Base-by-base conservation (phyloP, 2,797 vertebrate genomes). In the Peromyscus nudipes region DNA sequence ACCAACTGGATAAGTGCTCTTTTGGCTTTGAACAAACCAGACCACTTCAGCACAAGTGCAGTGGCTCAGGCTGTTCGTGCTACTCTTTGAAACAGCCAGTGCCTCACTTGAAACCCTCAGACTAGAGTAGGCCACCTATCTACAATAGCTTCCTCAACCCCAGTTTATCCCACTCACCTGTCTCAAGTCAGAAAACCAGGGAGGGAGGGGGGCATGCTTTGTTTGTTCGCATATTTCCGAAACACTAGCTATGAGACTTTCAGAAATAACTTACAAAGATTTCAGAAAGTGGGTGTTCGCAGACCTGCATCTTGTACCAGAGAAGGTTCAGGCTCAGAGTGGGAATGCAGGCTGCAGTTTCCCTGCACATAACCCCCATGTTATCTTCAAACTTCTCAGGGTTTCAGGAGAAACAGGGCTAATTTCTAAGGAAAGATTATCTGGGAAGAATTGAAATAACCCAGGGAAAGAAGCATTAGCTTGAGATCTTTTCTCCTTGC, bases 1-100 rank as follows among this genome's bases (percentile, higher is more conserved):
- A 60, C 73, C 93, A 73, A 67, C 25, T 0, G 12, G 2, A 0
- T 77, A 96, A 97, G 97, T 96, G 86, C 83, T 96, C 86, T 89
- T 96, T 95, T 92, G 49, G 27, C 67, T 96, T 94, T 91, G 91
- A 88, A 96, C 95, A 94, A 92, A 49, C 3, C 95, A 98, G 91
- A 96, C 94, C 91, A 97, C 98, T 98, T 96, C 34, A 95, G 64
- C 43, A 49, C 2, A 14, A 97, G 95, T 95, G 79, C 71, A 29
- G 13, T 8, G 80, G 81, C 82, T 91, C 46, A 12, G n/a, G 62
- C 92, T 97, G 75, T 94, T 95, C 46, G 14, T 67, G 17, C 80
- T 55, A 0, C 86, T 96, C 96, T 87, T 87, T 55, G 93, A 87
- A 87, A 88, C 88, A 83, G 84, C 73, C 75, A 67, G 37, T 92